Conservation (phyloP, 2,888 invertebrate genomes). For the Dorcus hopei region DNA sequence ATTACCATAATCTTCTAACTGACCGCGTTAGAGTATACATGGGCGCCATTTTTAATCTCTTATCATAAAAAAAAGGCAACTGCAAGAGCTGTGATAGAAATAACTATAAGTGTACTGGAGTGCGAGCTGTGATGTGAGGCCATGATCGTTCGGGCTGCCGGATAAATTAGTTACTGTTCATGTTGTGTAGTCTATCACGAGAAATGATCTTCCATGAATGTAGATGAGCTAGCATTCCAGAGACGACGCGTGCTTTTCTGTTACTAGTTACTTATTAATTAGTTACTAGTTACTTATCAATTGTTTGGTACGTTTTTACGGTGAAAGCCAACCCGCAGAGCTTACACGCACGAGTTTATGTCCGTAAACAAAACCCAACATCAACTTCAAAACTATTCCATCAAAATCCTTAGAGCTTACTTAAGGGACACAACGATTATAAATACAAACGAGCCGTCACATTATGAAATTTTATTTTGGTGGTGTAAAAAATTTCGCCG, state of each 20-base stretch:
- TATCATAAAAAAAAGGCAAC: constrained; percentile 1
- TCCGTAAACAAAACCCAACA: constrained; percentile 4
- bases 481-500: too few relatives aligned
- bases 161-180: constrained; percentile 3
- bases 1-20: constrained; percentile 14
- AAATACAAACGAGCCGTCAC: too few relatives aligned
- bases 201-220: constrained; percentile 26
- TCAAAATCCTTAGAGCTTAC: too few relatives aligned
- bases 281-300: constrained; percentile 16
- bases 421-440: too few relatives aligned
- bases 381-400: background rate
- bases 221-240: constrained; percentile 29
- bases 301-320: constrained; percentile 20
- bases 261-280: constrained; percentile 20
- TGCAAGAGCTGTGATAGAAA: constrained; percentile 49
- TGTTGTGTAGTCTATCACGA: constrained; percentile 11
- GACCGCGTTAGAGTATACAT: constrained; percentile 1
- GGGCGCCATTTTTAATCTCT: constrained; percentile 7
- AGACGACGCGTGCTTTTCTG: constrained; percentile 7
- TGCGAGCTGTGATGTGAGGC: constrained; percentile 28
- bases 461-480: too few relatives aligned
- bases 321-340: background rate
- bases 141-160: constrained; percentile 18
- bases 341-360: background rate
- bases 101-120: constrained; percentile 36